Evolutionary conservation across 1,140 invertebrate genomes (phyloP), one percentile per base, ranked within the genome.

Genomic region (Brachionus manjavacas): DNA sequence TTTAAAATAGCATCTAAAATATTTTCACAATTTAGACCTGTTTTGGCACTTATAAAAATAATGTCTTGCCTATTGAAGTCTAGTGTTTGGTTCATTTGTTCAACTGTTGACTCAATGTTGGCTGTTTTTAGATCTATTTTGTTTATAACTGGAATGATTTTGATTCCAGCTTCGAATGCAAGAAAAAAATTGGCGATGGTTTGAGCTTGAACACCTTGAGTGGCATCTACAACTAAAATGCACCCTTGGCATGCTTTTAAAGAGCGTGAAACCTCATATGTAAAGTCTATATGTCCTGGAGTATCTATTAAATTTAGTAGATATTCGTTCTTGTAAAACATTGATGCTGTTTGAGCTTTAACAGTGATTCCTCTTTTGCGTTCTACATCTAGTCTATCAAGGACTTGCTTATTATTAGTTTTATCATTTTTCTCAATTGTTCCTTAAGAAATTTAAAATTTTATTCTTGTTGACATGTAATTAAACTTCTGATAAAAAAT

Each of bases 201-300:
- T 89, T 99, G 97, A 1, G 97, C 97, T 91, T 99, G 96, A 46
- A 99, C 93, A 14, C 95, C 95, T 89, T 91, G 85, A 31, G 86
- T 98, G 3, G 97, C 96, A 91, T 99, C 97, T 0, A 99, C 94
- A 28, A 99, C 88, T 7, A 99, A 89, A 85, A 99, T 92, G 6
- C 96, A 96, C 2, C 96, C 97, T 92, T 98, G 94, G 89, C 96
- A 98, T 28, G 95, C 95, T 85, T 93, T 91, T 85, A 99, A 91
- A 43, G 95, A 97, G 52, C 92, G 86, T 11, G 89, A 89, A 86
- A 98, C 97, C 92, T 99, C 97, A 91, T 95, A 97, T 4, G 94
- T 93, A 90, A 99, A 99, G 89, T 99, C 97, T 11, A 98, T 96
- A 92, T 99, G 97, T 28, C 97, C 97, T 39, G 97, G 97, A 20